Base-by-base conservation (phyloP, 2,888 invertebrate genomes). In the Auanema freiburgensis region DNA sequence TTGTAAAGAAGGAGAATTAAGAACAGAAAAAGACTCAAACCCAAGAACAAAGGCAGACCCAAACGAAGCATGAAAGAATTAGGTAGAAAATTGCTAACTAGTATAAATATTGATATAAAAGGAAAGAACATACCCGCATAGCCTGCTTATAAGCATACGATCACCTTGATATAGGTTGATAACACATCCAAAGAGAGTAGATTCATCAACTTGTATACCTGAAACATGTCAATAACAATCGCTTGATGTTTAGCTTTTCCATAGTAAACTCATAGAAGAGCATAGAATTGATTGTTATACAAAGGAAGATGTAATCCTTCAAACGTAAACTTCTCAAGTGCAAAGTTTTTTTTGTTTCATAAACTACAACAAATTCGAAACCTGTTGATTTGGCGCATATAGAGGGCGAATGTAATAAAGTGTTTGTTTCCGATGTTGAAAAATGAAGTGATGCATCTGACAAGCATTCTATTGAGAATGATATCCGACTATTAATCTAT, bases 111-210 rank as follows among this genome's bases (percentile, higher is more conserved):
- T 21, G 3, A 5, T 46, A 16, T n/a, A 16, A 8, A 52, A 52
- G 12, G 5, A 46, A 18, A n/a, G 8, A 42, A 52, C 76, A 57
- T 18, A 79, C 80, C 80, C 78, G 70, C 80, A 80, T 54, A 76
- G 59, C 54, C 60, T 59, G 44, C 62, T 61, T 16, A 72, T 51
- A 12, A 80, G 60, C 33, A 72, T 59, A 8, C 62, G 66, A 8
- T 65, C 44, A 3, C 74, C 73, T 41, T 80, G 73, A n/a, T 69
- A 67, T 33, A 80, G 64, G 61, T 80, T 74, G 50, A 73, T 71
- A 40, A 80, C 60, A 55, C 80, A 80, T n/a, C 80, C 80, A 54
- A 69, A 70, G 33, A 80, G 59, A 4, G 65, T 25, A 0, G 64
- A 52, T 49, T 72, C 72, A 18, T 74, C 68, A 44, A 76, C 62